These are phyloP conservation scores for Steatornis caripensis DNA, from an alignment of 2,113 vertebrate species.

Conservation along the genomic window DNA sequence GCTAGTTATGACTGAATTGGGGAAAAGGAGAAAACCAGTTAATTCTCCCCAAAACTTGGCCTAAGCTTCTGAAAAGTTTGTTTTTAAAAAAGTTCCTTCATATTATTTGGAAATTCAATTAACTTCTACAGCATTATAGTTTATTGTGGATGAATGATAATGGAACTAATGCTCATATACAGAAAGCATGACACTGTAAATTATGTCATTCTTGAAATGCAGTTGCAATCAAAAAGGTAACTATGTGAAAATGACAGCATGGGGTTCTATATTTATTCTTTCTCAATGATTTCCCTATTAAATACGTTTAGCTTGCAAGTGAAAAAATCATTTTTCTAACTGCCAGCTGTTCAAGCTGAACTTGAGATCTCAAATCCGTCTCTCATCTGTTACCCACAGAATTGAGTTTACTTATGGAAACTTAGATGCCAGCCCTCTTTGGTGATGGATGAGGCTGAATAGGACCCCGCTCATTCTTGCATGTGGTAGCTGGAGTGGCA, in stretches of 20 bases:
- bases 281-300: background rate
- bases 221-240: background rate
- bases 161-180: background rate
- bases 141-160: background rate
- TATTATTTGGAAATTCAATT: background rate
- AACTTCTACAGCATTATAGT: background rate
- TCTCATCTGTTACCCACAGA: background rate
- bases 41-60: background rate
- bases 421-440: background rate
- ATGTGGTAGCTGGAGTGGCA: background rate
- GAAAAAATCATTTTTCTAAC: background rate
- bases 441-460: background rate
- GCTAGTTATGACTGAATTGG: background rate
- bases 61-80: background rate
- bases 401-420: background rate
- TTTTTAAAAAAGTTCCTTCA: background rate
- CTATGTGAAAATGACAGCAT: background rate
- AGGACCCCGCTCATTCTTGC: background rate
- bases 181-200: background rate
- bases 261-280: background rate
- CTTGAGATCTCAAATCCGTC: background rate
- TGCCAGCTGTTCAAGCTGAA: background rate
- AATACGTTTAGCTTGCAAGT: background rate
- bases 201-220: background rate
- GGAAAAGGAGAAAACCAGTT: background rate